Evolutionary conservation across 2,888 invertebrate genomes (phyloP).

Genomic region (Pyralis farinalis): DNA sequence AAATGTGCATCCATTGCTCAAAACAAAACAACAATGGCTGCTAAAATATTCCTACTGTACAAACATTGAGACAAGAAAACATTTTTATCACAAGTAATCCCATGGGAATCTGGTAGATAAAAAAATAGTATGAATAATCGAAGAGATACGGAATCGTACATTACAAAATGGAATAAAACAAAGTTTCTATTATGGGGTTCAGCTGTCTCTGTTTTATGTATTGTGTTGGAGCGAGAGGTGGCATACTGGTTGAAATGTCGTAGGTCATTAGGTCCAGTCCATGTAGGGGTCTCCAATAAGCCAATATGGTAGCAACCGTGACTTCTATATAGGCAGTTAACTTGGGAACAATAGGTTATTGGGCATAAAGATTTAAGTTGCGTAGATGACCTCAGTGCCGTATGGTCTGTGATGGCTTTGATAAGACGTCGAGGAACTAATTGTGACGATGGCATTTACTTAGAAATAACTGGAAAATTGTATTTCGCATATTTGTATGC

Average conservation of each 20-base stretch:
- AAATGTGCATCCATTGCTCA: conserved; percentile 6
- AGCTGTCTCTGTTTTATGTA: conserved; percentile 43
- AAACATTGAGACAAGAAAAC: conserved; percentile 6
- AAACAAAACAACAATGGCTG: conserved; percentile 1
- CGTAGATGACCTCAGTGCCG: conserved; percentile 54
- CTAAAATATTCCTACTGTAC: conserved; percentile 7
- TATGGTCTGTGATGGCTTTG: conserved; percentile 58
- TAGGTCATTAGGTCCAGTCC: conserved; percentile 78
- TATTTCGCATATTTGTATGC: too few species aligned
- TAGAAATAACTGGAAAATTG: conserved; percentile 7
- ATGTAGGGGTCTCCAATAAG: conserved; percentile 74
- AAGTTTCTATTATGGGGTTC: conserved; percentile 71
- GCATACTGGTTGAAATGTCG: conserved; percentile 74
- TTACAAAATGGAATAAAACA: conserved; percentile 74
- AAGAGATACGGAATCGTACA: conserved; percentile 58
- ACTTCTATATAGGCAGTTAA: conserved; percentile 54
- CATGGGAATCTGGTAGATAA: conserved; percentile 9
- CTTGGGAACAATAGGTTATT: conserved; percentile 67
- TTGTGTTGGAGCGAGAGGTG: conserved; percentile 42
- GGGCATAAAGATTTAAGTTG: conserved; percentile 52
- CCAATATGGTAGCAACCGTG: conserved; percentile 77
- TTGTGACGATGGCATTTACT: conserved; percentile 27
- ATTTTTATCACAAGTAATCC: conserved; percentile 13
- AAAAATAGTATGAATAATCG: conserved; percentile 48
- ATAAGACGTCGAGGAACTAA: conserved; percentile 53